A percentile compares a stretch with the other conserved stretches of the same genome.
Conservation (phyloP, 2,113 vertebrate species). For the Sinosuthora webbiana region DNA sequence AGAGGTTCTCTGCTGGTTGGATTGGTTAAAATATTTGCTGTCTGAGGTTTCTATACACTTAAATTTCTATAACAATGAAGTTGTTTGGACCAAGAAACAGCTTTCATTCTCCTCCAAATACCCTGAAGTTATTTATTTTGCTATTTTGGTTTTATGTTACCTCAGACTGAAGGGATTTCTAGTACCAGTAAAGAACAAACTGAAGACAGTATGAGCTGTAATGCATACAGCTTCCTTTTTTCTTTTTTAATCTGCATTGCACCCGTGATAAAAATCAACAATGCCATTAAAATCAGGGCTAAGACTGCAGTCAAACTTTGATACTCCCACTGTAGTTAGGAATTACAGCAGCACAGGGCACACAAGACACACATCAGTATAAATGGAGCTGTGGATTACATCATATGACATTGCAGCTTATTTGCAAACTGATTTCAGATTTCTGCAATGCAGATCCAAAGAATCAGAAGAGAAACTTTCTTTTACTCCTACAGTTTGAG, state of each 20-base stretch:
- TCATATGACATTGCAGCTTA: not conserved
- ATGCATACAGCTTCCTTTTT: not conserved
- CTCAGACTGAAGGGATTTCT: conserved; percentile 19
- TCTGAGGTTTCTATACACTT: conserved; percentile 15
- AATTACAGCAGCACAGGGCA: not conserved
- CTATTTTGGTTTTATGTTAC: conserved; percentile 50
- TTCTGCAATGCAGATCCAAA: conserved; percentile 22
- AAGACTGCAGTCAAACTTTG: not conserved
- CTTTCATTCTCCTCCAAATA: conserved; percentile 33
- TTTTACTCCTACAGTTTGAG: not conserved
- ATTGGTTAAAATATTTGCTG: conserved; percentile 9
- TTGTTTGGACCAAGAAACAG: conserved; percentile 31
- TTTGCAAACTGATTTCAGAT: conserved; percentile 8
- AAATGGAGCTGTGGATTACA: not conserved
- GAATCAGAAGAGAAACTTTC: not conserved
- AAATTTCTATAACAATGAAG: not conserved
- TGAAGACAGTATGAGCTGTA: not conserved
- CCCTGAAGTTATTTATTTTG: conserved; percentile 57
- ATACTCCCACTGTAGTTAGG: not conserved
- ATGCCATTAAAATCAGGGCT: not conserved
- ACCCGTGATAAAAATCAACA: not conserved
- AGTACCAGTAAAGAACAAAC: conserved; percentile 1
- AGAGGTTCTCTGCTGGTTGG: not conserved
- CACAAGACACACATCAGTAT: not conserved
- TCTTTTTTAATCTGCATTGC: not conserved